phyloP scores from a whole-genome alignment of 1,140 invertebrate species.

The Papilio polyxenes region DNA sequence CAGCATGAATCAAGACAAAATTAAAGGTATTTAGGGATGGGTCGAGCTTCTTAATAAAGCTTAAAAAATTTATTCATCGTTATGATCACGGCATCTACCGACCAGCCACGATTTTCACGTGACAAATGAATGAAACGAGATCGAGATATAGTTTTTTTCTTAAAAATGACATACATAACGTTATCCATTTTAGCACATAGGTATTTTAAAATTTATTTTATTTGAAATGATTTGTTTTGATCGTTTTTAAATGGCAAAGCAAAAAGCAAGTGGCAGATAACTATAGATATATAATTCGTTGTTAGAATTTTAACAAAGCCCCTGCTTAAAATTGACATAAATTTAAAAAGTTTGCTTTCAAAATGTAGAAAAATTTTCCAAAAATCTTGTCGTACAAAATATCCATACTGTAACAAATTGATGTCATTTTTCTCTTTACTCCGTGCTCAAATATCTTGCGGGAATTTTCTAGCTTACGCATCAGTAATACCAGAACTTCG shows the following conservation, averaged over 20 bases:
- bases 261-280: too few species aligned
- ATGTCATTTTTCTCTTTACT: constrained; percentile 20
- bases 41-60: not conserved
- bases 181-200: too few species aligned
- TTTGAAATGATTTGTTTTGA: too few species aligned
- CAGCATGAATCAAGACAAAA: constrained; percentile 6
- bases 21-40: not conserved
- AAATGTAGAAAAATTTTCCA: not conserved
- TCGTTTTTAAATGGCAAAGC: not conserved
- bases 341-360: not conserved
- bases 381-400: not conserved
- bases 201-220: too few species aligned
- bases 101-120: not conserved
- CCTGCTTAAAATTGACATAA: not conserved
- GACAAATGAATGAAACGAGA: not conserved
- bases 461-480: constrained; percentile 2
- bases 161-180: not conserved
- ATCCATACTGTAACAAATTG: constrained; percentile 11
- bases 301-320: not conserved
- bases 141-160: not conserved
- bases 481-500: not conserved
- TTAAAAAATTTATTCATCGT: not conserved
- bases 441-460: constrained; percentile 1
- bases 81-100: not conserved
- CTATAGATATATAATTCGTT: not conserved